Conservation (phyloP, 2,113 vertebrate genomes). For the Paraplagusia blochii region DNA sequence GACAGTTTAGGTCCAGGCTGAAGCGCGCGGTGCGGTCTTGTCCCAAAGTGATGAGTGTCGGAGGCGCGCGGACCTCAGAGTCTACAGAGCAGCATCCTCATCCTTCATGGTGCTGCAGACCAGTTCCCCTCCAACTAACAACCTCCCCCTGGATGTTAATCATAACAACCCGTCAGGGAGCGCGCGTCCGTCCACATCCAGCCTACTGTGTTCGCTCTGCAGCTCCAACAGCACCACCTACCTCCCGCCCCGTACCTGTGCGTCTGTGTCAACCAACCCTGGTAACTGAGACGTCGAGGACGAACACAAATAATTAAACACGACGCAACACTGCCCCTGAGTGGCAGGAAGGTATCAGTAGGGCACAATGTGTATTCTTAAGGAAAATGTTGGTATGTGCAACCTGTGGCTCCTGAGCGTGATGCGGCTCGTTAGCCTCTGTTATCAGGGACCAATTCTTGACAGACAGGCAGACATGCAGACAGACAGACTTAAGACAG, state of each 20-base stretch:
- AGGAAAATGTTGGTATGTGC: background rate
- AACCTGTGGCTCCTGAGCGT: too few species aligned
- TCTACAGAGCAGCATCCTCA: slow-evolving; percentile 16
- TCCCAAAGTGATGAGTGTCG: slow-evolving; percentile 27
- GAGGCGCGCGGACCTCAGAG: slow-evolving; percentile 21
- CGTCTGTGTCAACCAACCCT: background rate
- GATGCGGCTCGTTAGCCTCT: too few species aligned
- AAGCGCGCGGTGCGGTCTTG: slow-evolving; percentile 31
- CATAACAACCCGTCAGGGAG: slow-evolving; percentile 30
- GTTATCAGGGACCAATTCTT: too few species aligned
- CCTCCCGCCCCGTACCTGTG: slow-evolving; percentile 11
- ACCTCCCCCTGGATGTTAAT: slow-evolving; percentile 36
- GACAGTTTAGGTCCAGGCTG: slow-evolving; percentile 14
- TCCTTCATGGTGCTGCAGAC: background rate
- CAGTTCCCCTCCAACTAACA: slow-evolving; percentile 2
- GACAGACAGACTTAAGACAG: too few species aligned
- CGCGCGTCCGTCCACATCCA: slow-evolving; percentile 12
- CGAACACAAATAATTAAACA: background rate
- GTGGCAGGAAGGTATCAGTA: slow-evolving; percentile 4
- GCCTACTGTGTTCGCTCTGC: slow-evolving; percentile 1
- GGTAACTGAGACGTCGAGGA: background rate
- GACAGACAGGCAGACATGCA: too few species aligned
- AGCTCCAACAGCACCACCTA: slow-evolving; percentile 61
- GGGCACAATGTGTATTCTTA: background rate
- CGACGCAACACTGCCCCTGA: slow-evolving; percentile 21